phyloP scores from a whole-genome alignment of 2,113 vertebrate genomes.

The Ceratotherium simum region DNA sequence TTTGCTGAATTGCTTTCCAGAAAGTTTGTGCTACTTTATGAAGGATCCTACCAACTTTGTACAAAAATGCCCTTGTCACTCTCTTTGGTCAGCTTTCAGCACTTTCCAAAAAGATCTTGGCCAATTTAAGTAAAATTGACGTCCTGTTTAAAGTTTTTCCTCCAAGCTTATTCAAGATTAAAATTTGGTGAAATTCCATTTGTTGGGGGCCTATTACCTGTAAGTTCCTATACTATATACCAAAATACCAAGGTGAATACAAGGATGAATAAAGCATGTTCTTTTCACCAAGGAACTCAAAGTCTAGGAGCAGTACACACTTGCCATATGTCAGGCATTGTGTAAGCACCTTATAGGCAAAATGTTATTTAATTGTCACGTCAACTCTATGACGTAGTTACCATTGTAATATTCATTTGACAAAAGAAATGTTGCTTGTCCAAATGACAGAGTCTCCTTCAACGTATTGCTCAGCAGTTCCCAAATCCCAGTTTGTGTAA shows the following conservation, averaged over 20 bases:
- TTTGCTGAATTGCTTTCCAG: neutral
- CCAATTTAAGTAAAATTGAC: neutral
- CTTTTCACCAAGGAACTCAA: neutral
- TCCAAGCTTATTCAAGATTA: neutral
- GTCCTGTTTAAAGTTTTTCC: neutral
- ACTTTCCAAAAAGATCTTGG: neutral
- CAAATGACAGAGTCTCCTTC: neutral
- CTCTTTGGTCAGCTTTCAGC: neutral
- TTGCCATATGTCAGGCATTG: neutral
- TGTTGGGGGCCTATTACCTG: neutral
- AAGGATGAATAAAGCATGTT: neutral
- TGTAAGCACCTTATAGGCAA: neutral
- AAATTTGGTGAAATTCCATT: neutral
- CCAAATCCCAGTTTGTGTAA: neutral
- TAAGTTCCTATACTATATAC: neutral
- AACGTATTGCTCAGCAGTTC: neutral
- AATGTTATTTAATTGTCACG: neutral
- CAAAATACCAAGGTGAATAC: neutral
- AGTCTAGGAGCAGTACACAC: neutral
- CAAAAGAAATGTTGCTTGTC: neutral
- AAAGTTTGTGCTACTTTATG: neutral
- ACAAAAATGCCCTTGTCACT: neutral
- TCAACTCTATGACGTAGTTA: neutral
- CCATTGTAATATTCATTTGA: neutral
- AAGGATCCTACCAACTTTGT: neutral